These are phyloP conservation scores for Platorchestia sp. DNA, from an alignment of 1,140 invertebrate genomes.

Conservation along the genomic window DNA sequence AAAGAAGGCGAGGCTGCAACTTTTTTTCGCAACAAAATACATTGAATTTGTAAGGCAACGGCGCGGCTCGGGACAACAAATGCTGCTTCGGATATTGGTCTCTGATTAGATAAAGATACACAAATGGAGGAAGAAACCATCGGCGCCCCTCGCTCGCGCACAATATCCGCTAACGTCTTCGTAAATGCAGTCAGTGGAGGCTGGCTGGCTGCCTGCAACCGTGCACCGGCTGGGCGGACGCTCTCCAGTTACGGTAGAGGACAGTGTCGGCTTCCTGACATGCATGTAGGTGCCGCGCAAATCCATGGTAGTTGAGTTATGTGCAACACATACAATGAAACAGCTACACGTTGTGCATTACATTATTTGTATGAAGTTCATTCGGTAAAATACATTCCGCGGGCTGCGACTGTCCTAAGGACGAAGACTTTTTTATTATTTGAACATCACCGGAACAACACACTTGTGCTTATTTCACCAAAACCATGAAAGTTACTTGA, in stretches of 20 bases:
- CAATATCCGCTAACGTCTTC: constrained; percentile 40
- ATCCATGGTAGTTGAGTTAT: neutral
- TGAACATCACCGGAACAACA: too few relatives aligned
- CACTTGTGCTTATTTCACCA: too few relatives aligned
- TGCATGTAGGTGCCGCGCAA: neutral
- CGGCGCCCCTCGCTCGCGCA: constrained; percentile 24
- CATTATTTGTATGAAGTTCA: neutral
- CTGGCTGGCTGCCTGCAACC: neutral
- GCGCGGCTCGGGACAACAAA: constrained; percentile 39
- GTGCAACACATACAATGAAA: neutral
- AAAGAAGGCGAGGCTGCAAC: neutral
- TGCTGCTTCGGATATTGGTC: constrained; percentile 55
- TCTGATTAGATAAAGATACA: constrained; percentile 56
- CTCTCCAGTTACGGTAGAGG: neutral
- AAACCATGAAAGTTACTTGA: too few relatives aligned
- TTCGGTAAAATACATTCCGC: neutral
- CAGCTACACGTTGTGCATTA: neutral
- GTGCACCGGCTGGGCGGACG: too few relatives aligned
- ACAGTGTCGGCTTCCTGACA: neutral
- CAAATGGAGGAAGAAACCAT: constrained; percentile 53
- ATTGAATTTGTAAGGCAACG: constrained; percentile 46
- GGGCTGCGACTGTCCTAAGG: neutral
- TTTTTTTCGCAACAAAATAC: constrained; percentile 26
- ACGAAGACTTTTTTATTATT: too few relatives aligned
- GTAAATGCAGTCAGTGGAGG: neutral